Base-by-base conservation (phyloP, 2,797 vertebrate genomes). In the Ibycter americanus region DNA sequence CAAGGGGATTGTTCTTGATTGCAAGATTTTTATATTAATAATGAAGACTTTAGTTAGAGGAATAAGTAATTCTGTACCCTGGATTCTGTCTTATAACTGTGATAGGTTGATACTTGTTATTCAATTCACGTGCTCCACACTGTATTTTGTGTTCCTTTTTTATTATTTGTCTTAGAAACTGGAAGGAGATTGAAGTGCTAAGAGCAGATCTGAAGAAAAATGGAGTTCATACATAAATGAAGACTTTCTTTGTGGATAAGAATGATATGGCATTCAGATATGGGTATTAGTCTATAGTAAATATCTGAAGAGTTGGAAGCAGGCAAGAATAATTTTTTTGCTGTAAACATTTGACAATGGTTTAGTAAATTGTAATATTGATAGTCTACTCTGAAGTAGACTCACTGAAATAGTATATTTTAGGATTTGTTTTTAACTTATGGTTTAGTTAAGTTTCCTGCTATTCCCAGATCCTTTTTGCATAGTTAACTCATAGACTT, bases 401-500 rank as follows among this genome's bases (percentile, higher is more conserved):
- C 71, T 78, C 16, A 70, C 22, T 71, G 31, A 93, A 88, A 54
- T 79, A 4, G 29, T 95, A 63, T 82, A 58, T 91, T 92, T 95
- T 77, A 76, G 89, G 71, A 62, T 56, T 90, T 38, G 81, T 78
- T 88, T 94, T 82, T 92, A 79, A 95, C 58, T 93, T 94, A 88
- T 79, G 87, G 29, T 79, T 82, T 83, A 49, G 27, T 89, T 95
- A 68, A 85, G 63, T 94, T 96, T 92, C 62, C 79, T 93, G 86
- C 91, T 90, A 86, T 92, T 90, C 68, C 83, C 92, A 93, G 87
- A 95, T 96, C 79, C 91, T 78, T 89, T 95, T 95, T 91, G 81
- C 89, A 83, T 95, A 96, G 81, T 97, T 95, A 90, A 76, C 86
- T 96, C 95, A 78, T 94, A 93, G 93, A 92, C 88, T 95, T 92